Evolutionary conservation across 2,888 invertebrate genomes (phyloP).

Genomic region (Argyra leucocephala): DNA sequence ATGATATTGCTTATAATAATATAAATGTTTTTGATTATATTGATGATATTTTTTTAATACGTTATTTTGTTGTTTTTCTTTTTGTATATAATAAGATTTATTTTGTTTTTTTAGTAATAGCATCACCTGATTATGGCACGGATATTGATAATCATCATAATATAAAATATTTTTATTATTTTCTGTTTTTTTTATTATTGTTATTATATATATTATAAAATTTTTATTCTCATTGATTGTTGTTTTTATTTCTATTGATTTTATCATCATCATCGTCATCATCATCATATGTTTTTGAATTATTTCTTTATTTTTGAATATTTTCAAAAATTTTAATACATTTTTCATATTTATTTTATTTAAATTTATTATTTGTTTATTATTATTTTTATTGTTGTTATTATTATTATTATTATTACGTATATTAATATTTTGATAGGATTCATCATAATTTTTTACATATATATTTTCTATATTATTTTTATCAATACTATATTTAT

Average conservation of each 20-base stretch:
- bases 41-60: background rate
- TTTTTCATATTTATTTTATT: background rate
- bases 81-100: too few species aligned
- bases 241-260: background rate
- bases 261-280: background rate
- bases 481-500: background rate
- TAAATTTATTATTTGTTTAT: background rate
- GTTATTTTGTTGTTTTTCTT: too few species aligned
- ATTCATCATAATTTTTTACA: background rate
- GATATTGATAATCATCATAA: background rate
- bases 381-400: background rate
- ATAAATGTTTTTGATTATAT: background rate
- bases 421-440: background rate
- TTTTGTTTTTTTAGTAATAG: background rate
- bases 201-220: background rate
- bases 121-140: conserved; percentile 4
- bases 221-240: background rate
- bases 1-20: background rate
- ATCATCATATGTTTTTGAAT: background rate
- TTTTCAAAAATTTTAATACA: background rate
- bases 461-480: background rate
- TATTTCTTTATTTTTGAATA: background rate
- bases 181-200: background rate
- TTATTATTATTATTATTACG: background rate
- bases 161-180: background rate